Evolutionary conservation across 1,140 invertebrate genomes (phyloP).

Genomic region (Trachymyrmex septentrionalis): DNA sequence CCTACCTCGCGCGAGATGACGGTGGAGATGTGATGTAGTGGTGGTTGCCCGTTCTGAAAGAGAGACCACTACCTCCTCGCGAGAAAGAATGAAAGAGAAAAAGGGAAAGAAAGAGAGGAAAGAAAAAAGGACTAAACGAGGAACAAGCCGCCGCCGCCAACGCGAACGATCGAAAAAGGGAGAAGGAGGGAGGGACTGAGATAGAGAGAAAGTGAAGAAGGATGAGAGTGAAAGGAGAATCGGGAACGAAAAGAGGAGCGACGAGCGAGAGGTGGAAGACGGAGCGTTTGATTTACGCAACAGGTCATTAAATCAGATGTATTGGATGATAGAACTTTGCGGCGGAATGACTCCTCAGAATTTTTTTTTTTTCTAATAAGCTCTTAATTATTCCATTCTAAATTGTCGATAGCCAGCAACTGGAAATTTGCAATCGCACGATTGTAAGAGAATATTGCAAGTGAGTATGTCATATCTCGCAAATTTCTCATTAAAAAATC

Average conservation of each 20-base stretch:
- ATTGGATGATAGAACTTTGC: slow-evolving; percentile 73
- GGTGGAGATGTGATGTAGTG: slow-evolving; percentile 58
- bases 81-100: slow-evolving; percentile 45
- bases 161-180: slow-evolving; percentile 41
- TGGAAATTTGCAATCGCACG: slow-evolving; percentile 6
- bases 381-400: slow-evolving; percentile 78
- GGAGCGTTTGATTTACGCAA: slow-evolving; percentile 79
- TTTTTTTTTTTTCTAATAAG: slow-evolving; percentile 69
- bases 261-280: slow-evolving; percentile 23
- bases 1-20: slow-evolving; percentile 70
- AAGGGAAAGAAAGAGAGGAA: background rate
- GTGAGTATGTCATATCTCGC: background rate
- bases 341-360: slow-evolving; percentile 71
- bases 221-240: slow-evolving; percentile 49
- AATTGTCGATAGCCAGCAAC: background rate
- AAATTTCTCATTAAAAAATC: background rate
- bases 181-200: slow-evolving; percentile 40
- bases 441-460: slow-evolving; percentile 9
- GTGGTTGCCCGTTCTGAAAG: slow-evolving; percentile 71
- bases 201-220: slow-evolving; percentile 57
- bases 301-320: slow-evolving; percentile 79
- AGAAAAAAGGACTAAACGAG: slow-evolving; percentile 53
- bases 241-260: slow-evolving; percentile 21
- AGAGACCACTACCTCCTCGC: slow-evolving; percentile 50
- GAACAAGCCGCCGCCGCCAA: slow-evolving; percentile 51